Evolutionary conservation across 2,888 invertebrate genomes (phyloP), one percentile per base, ranked within the genome.

Genomic region (Eupsilia transversa): DNA sequence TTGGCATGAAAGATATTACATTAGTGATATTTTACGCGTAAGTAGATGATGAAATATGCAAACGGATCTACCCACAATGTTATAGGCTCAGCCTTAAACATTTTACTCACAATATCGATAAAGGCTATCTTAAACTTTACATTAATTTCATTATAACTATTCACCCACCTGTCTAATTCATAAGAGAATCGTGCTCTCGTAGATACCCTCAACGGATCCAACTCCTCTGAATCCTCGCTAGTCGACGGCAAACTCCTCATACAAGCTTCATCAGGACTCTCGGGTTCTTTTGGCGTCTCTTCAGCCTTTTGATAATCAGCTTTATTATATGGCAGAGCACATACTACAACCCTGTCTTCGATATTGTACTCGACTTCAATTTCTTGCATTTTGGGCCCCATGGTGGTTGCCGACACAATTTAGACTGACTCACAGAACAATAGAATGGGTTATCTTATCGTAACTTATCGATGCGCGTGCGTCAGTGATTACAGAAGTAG

Each of bases 161-260:
- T 6, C 2, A 76, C 68, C 3, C 49, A 83, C 83, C 83, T 83
- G 74, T 83, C 86, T 33, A 85, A n/a, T 66, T 83, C 86, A 49
- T 83, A 83, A 38, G 83, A 74, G 30, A 72, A 74, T 61, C 79
- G 74, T 41, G 86, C 66, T 49, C 69, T 78, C 3, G 83, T 85
- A 33, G 79, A 72, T 14, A 85, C 54, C 12, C 72, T 78, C 20
- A 72, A 20, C 1, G 52, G 27, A 17, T 67, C 46, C 0, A 27
- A 38, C 7, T 66, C 65, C 23, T 61, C 76, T 1, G 20, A 35
- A 14, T 41, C 38, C 30, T 71, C 68, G 49, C 41, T 63, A 12
- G 35, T 59, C 0, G 38, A 14, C 5, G 73, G 57, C 3, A 20
- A 35, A 27, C 3, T 49, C 3, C 54, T 68, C 17, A 56, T 60